Conservation (phyloP, 2,797 vertebrate genomes). For the Platyrinchus mystaceus region DNA sequence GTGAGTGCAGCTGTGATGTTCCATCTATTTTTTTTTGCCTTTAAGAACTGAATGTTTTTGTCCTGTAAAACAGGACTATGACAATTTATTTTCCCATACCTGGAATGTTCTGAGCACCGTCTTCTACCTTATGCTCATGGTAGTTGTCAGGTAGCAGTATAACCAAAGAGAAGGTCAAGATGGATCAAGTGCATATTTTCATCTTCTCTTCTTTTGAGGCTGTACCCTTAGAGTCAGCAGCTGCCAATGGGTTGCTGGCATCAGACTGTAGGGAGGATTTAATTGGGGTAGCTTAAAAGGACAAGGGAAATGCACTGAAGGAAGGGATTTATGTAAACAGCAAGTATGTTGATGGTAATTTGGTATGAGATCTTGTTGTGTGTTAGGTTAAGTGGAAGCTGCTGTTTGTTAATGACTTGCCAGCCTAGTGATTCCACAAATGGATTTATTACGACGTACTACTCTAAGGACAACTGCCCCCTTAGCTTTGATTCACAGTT, state of each 20-base stretch:
- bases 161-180: not conserved
- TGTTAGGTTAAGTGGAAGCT: constrained; percentile 21
- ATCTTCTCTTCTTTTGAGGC: not conserved
- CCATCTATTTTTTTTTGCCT: not conserved
- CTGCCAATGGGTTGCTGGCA: not conserved
- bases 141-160: not conserved
- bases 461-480: not conserved
- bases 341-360: not conserved
- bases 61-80: not conserved
- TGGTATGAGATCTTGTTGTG: not conserved
- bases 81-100: not conserved
- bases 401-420: constrained; percentile 2
- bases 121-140: not conserved
- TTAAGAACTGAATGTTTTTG: fast-evolving
- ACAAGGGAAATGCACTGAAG: not conserved
- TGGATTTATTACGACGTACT: not conserved
- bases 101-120: not conserved
- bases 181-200: not conserved
- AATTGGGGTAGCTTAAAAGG: not conserved
- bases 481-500: not conserved
- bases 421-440: not conserved
- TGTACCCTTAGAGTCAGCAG: not conserved
- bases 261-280: not conserved
- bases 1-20: not conserved
- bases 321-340: not conserved